These are phyloP conservation scores for Ips typographus DNA, from an alignment of 1,140 invertebrate genomes.

Conservation along the genomic window DNA sequence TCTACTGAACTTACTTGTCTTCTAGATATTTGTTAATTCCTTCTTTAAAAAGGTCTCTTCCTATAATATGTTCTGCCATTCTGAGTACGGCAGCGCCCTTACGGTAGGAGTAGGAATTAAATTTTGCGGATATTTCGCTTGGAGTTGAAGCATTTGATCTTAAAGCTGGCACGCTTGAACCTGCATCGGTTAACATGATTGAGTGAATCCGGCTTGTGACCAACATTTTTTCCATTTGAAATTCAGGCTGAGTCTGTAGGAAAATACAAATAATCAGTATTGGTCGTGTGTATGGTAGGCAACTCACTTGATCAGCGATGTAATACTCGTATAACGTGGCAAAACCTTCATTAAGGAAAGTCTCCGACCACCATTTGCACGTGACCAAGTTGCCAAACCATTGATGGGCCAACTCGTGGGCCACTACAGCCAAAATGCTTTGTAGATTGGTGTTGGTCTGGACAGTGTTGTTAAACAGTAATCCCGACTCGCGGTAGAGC, in stretches of 20 bases:
- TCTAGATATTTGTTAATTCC: conserved; percentile 61
- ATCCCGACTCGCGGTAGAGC: conserved; percentile 57
- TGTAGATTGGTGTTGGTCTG: conserved; percentile 47
- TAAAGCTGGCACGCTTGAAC: conserved; percentile 45
- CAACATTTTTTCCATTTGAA: conserved; percentile 48
- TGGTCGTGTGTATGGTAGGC: neutral
- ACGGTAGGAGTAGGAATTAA: conserved; percentile 61
- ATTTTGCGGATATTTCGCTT: conserved; percentile 54
- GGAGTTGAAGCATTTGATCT: conserved; percentile 44
- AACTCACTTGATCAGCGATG: conserved; percentile 25
- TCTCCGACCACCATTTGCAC: conserved; percentile 54
- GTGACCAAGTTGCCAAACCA: conserved; percentile 72
- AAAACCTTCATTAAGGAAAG: conserved; percentile 56
- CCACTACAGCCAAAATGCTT: conserved; percentile 55
- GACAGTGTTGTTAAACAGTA: conserved; percentile 12
- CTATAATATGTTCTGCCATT: conserved; percentile 74
- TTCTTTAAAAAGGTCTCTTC: conserved; percentile 59
- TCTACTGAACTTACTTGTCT: conserved; percentile 51
- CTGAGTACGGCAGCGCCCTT: conserved; percentile 69
- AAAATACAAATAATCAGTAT: neutral
- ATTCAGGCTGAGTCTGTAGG: conserved; percentile 25
- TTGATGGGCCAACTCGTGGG: conserved; percentile 64
- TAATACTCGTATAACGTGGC: conserved; percentile 51
- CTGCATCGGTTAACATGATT: conserved; percentile 44
- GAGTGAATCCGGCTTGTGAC: conserved; percentile 53